Conservation (phyloP, 2,113 vertebrate genomes). For the Macaca mulatta region DNA sequence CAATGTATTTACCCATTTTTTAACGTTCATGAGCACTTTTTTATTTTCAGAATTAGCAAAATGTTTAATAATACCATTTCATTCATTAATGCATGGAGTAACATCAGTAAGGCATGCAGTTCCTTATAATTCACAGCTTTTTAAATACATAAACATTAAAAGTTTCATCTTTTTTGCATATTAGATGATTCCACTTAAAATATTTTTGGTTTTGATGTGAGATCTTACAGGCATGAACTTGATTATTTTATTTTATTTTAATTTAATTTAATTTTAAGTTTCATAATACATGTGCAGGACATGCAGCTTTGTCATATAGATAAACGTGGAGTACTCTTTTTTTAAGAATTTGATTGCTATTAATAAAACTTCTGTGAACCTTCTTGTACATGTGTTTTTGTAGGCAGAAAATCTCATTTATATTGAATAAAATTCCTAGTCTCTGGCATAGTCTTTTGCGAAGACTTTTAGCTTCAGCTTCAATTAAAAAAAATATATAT, state of each 20-base stretch:
- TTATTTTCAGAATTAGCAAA: background rate
- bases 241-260: background rate
- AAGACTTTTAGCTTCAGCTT: background rate
- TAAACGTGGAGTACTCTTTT: too few species aligned
- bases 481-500: background rate
- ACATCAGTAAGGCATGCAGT: background rate
- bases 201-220: slow-evolving; percentile 65
- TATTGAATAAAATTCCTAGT: background rate
- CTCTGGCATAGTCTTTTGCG: rapidly evolving
- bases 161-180: background rate
- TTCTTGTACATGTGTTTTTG: background rate
- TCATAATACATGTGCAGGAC: too few species aligned
- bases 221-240: slow-evolving; percentile 55
- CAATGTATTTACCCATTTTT: background rate
- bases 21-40: background rate
- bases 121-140: background rate
- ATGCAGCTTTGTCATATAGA: too few species aligned
- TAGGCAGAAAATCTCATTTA: background rate
- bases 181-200: slow-evolving; percentile 40
- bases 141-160: background rate
- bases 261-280: too few species aligned
- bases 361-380: background rate
- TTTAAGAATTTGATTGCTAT: background rate
- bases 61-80: background rate
- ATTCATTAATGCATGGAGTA: background rate